Percentiles rank a stretch among this genome's conserved stretches.
Evolutionary conservation across 2,888 invertebrate genomes (phyloP).

Genomic region (Plebejus argus): DNA sequence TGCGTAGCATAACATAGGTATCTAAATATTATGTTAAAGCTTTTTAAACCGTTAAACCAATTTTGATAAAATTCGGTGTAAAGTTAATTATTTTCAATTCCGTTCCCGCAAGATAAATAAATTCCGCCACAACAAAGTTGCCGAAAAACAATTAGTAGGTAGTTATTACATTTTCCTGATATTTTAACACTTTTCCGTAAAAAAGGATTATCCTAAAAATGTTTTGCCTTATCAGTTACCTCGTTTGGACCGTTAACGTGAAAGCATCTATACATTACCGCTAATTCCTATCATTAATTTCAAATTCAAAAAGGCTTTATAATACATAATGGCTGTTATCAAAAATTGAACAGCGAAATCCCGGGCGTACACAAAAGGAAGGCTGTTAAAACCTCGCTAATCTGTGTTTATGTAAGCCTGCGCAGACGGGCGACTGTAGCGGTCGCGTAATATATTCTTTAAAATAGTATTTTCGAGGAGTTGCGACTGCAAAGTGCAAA

Average conservation of each 20-base stretch:
- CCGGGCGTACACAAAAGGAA: neutral
- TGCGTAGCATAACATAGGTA: too few species aligned
- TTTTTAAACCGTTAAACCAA: too few species aligned
- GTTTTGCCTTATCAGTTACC: neutral
- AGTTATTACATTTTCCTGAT: too few species aligned
- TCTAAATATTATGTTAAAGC: too few species aligned
- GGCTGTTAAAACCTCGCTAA: constrained; percentile 1
- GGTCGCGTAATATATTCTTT: neutral
- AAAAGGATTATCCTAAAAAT: neutral
- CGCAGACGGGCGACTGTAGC: neutral
- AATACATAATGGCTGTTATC: neutral
- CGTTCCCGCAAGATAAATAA: too few species aligned
- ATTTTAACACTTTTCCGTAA: neutral
- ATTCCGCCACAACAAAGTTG: neutral
- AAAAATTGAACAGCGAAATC: constrained; percentile 11
- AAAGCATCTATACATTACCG: constrained; percentile 11
- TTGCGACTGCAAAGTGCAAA: too few species aligned
- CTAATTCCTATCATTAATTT: constrained; percentile 16
- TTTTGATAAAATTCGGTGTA: too few species aligned
- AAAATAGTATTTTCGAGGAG: too few species aligned
- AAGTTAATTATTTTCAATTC: too few species aligned
- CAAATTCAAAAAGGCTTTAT: neutral
- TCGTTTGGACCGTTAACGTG: neutral
- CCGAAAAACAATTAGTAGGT: too few species aligned
- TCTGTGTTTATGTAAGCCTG: neutral